A percentile compares a stretch with the other conserved stretches of the same genome.
phyloP scores from a whole-genome alignment of 2,113 vertebrate genomes.

The Piprites chloris region DNA sequence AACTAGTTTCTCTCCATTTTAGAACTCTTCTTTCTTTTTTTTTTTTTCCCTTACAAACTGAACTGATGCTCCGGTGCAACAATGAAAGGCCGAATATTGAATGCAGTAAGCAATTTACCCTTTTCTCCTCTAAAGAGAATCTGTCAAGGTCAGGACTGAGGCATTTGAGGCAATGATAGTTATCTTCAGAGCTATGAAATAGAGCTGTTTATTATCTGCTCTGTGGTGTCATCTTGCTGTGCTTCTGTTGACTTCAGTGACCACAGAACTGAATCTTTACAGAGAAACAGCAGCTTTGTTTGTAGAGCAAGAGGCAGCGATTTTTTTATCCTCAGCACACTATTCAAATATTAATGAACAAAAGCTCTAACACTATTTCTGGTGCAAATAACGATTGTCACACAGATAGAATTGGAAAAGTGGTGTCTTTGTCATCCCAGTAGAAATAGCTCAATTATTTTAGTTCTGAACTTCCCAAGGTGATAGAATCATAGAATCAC shows the following conservation, averaged over 20 bases:
- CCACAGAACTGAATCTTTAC: not conserved
- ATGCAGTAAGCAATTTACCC: not conserved
- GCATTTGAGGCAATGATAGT: not conserved
- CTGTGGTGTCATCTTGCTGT: not conserved
- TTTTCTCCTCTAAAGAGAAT: not conserved
- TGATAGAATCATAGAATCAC: not conserved
- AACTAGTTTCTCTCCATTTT: not conserved
- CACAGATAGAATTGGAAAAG: not conserved
- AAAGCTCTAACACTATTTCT: not conserved
- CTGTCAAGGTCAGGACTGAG: not conserved
- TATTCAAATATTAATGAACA: not conserved
- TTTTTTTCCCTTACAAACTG: fast-evolving
- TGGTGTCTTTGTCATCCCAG: not conserved
- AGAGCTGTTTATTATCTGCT: not conserved
- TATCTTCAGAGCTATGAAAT: not conserved
- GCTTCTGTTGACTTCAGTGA: not conserved
- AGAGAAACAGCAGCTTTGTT: not conserved
- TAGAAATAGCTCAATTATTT: not conserved
- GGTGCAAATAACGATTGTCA: not conserved
- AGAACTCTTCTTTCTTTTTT: not conserved
- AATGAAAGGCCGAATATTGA: not conserved
- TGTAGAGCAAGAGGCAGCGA: not conserved
- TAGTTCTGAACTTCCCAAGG: not conserved
- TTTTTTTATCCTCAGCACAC: not conserved
- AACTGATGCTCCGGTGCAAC: not conserved